Base-by-base conservation (phyloP, 1,140 invertebrate genomes). In the Brachionus rotundiformis region DNA sequence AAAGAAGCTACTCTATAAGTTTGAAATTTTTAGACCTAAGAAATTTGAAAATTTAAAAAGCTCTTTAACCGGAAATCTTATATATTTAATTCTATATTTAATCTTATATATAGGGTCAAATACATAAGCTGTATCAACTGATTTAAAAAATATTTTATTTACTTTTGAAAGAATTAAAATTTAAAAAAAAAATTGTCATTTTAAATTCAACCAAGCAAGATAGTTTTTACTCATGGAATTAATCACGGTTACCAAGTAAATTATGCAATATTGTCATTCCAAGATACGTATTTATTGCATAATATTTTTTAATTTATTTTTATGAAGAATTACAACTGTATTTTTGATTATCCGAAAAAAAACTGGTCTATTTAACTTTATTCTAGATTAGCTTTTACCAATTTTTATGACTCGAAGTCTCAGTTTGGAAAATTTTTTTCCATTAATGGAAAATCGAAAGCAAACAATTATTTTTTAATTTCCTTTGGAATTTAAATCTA, bases 201-300 rank as follows among this genome's bases (percentile, higher is more conserved):
- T 19, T 3, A 25, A 54, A 16, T 25, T 54, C 8, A 54, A 19
- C 23, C 23, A n/a, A 54, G 47, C 16, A 19, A 54, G 47, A 54
- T 54, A 19, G 5, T 19, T 41, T 41, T 19, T 54, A 25, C 8
- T 5, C 7, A 25, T 23, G 5, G 16, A 54, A 54, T 54, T 54
- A 54, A 54, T 49, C 16, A 49, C 23, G 47, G 47, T 54, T 54
- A 54, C 47, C 47, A 65, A 65, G 31, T 29, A 25, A 33, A 65
- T 33, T 65, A 65, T 31, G 61, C 61, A 65, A 65, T 65, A 65
- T 65, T 65, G 61, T 65, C 61, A 65, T 65, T 29, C 11, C 13
- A 33, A 65, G 61, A 65, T 31, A 29, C 31, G 23, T 54, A 54
- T 54, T 54, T 54, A 19, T 54, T 54, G 23, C 19, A 54, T 54